Evolutionary conservation across 1,140 invertebrate genomes (phyloP), one percentile per base, ranked within the genome.

Genomic region (Drosophila baimaii): DNA sequence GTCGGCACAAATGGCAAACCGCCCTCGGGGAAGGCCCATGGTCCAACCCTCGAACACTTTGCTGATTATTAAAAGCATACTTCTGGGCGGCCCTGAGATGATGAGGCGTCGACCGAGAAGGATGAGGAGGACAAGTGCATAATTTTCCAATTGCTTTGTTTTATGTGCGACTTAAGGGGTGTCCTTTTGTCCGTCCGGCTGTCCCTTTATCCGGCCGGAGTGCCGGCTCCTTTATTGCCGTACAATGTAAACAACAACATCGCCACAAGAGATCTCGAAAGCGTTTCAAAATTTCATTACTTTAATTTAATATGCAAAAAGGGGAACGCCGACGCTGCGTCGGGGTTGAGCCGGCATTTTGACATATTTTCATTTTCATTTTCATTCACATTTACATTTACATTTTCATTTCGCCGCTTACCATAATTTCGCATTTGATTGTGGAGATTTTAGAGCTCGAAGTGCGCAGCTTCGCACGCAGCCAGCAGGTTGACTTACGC

Each of bases 71-170:
- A 90, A 85, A 84, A 79, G 85, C 81, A 81, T 81, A 79, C 78
- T 90, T 74, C 76, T 70, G 57, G 62, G 82, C 71, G 77, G 37
- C 41, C 56, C 43, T n/a, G 63, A 62, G 41, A 68, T 66, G 62
- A 69, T 65, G 46, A 70, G 66, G 47, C 23, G 17, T 17, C 25
- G 25, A 23, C 37, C 0, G 17, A 44, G 35, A n/a, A 21, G 35
- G 21, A 21, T 35, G 57, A 23, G 23, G 6, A 47, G 55, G 47
- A 91, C 85, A 91, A 91, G 90, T 91, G 82, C 79, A 91, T 90
- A 91, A 91, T 91, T 84, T 91, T 91, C 85, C 82, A 71, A 88
- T 90, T 91, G 82, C 80, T 90, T 91, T 90, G 83, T 89, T 91
- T 91, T 80, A 91, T 77, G 66, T 79, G 63, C 37, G 52, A 58